Percentiles rank a stretch among this genome's conserved stretches.
These are phyloP conservation scores for Hepsetus odoe DNA, from an alignment of 2,113 vertebrate genomes.

Conservation along the genomic window DNA sequence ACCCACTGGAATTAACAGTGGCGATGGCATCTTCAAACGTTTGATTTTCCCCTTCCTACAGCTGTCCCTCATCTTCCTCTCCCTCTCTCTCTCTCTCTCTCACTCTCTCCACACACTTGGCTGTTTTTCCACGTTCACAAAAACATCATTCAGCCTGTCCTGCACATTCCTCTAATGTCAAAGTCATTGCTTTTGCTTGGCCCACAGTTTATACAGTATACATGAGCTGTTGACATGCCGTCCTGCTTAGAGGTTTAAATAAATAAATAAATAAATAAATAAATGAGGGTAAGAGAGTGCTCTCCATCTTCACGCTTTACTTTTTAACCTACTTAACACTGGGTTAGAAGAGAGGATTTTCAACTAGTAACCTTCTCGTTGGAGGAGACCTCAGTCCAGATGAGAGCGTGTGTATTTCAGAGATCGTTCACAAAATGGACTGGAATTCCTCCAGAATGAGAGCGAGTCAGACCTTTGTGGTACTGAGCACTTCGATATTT, in stretches of 20 bases:
- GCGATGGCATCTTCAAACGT: conserved; percentile 54
- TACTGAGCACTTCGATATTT: conserved; percentile 10
- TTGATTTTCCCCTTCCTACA: conserved; percentile 44
- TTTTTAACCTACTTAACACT: too few relatives aligned
- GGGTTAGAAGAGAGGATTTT: too few relatives aligned
- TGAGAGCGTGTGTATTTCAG: conserved; percentile 5
- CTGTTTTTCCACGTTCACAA: neutral
- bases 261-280: too few relatives aligned
- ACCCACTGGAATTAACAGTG: conserved; percentile 57
- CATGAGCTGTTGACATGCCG: neutral
- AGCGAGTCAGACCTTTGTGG: conserved; percentile 3
- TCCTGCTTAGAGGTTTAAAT: neutral
- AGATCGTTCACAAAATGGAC: conserved; percentile 20
- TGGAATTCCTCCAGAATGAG: conserved; percentile 14
- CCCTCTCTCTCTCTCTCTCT: neutral
- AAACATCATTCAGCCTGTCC: neutral
- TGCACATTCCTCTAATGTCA: neutral
- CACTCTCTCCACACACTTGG: neutral
- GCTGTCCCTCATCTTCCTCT: conserved; percentile 18
- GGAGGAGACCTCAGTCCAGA: neutral
- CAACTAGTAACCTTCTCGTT: neutral
- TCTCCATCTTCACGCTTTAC: too few relatives aligned
- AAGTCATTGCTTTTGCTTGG: neutral
- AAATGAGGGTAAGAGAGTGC: too few relatives aligned
- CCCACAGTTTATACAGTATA: neutral